Evolutionary conservation across 2,888 invertebrate genomes (phyloP), one percentile per base, ranked within the genome.

Genomic region (Proisotoma minuta): DNA sequence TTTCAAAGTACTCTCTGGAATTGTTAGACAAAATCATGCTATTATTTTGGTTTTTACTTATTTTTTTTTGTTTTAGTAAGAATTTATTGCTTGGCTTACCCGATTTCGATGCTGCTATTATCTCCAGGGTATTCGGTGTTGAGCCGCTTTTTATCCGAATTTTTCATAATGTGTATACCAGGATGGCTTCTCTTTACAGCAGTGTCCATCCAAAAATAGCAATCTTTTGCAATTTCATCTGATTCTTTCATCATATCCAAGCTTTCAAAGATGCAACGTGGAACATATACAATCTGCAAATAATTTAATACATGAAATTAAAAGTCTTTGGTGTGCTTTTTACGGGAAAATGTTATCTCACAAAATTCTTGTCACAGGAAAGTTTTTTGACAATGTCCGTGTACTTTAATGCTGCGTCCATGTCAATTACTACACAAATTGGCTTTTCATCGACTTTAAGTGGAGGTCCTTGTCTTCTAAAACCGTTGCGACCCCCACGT

Each of bases 171-270:
- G n/a, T 61, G 24, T n/a, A 71, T 56, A 29, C 70, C 69, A 23
- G 62, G 66, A 54, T 69, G 68, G 2, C 62, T 57, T 22, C 62
- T 43, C 8, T 57, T 27, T 27, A 66, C 49, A 15, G 67, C 62
- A 20, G 34, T 50, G 57, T 70, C 69, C 4, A 72, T 51, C 72
- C 72, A 72, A 1, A 60, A 59, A 15, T 60, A 67, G 5, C 65
- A 61, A 22, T n/a, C 39, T 15, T 64, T 57, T 15, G 72, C 72
- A 43, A 64, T 63, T 10, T 54, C 18, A 12, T 65, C 59, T 3
- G 65, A 47, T 15, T 69, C 69, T 53, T 72, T 72, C 63, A 72
- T 48, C n/a, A 61, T 62, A 56, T 72, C 70, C 49, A 72, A 34
- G 3, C 64, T 56, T 48, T 65, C 63, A 57, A 64, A 66, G 18